Evolutionary conservation across 2,113 vertebrate genomes (phyloP), one percentile per base, ranked within the genome.

Genomic region (Sphaerodactylus townsendi): DNA sequence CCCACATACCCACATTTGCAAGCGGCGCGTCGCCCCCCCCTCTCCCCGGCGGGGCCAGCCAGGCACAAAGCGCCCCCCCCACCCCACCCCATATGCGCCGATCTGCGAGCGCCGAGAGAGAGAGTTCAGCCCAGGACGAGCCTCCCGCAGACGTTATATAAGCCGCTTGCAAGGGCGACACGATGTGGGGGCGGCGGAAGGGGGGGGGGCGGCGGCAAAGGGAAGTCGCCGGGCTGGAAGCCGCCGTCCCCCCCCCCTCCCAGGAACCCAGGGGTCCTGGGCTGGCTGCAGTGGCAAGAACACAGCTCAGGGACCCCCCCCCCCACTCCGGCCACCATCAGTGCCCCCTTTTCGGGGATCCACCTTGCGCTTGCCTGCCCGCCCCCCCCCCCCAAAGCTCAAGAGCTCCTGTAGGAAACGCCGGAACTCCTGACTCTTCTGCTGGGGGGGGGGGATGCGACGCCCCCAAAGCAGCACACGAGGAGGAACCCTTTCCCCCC

Each of bases 121-220:
- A 69, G 76, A 71, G 83, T 84, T 84, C 83, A 72, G 21, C 23
- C 53, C 75, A 84, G 83, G 83, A 78, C 83, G 71, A 74, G 35
- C 10, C 14, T 35, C 59, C 5, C 23, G 73, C 75, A 30, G 83
- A 59, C 50, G 23, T 84, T 84, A 84, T 84, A 62, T 78, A 84
- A 84, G 83, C 83, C 3, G 10, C 48, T 59, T 44, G 82, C 64
- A 41, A 44, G 69, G 64, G 1, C 28, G 25, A 44, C 5, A 7
- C 62, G 56, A 84, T 50, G 74, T 50, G 75, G 75, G 50, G 50
- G 10, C 7, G 25, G 6, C 6, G 13, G 78, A 11, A 10, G 65
- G 11, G 33, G n/a, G 30, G 70, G 21, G 68, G n/a, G 35, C n/a
- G 65, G 41, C 35, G n/a, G 64, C 30, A 3, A 25, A 5, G 13